Evolutionary conservation across 2,113 vertebrate species (phyloP), one percentile per base, ranked within the genome.

Genomic region (Nettapus auritus): DNA sequence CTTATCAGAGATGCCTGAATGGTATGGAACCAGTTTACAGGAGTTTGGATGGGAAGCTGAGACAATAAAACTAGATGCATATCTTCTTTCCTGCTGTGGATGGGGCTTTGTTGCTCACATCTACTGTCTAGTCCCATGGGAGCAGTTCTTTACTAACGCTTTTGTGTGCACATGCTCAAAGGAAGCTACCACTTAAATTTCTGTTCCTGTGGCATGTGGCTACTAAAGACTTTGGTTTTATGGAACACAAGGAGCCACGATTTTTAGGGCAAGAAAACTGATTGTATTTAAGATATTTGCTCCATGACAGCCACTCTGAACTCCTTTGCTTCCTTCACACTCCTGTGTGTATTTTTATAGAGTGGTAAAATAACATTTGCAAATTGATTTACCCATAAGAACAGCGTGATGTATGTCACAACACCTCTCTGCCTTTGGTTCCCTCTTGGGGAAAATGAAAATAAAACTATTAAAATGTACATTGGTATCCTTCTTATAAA

Each of bases 321-420:
- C 63, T 70, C 28, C 48, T 94, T 89, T 75, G 77, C 74, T 95
- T 95, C 93, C 89, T 87, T 89, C 83, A 91, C 96, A 94, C 96
- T 95, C 86, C 84, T 88, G 95, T 74, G 78, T 97, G 97, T 97
- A 96, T 98, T 98, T 98, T 98, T 98, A 94, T 96, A 97, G 97
- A 97, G 97, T 97, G 98, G 97, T 97, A 96, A 97, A 98, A 91
- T 93, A 96, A 96, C 86, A 94, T 97, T 97, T 97, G 94, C 95
- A 96, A 73, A 97, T 70, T 59, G 79, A 93, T 84, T 96, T 94
- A 88, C 92, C 94, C 90, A 2, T 79, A 80, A 93, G 76, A 96
- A 91, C 94, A 93, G 48, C 46, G 68, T 94, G 85, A 94, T 97
- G 94, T 95, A 88, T 97, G 91, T 97, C 93, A 82, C 96, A 88